Percentiles rank a stretch among this genome's conserved stretches.
Evolutionary conservation across 2,113 vertebrate species (phyloP).

Genomic region (Chionis minor): DNA sequence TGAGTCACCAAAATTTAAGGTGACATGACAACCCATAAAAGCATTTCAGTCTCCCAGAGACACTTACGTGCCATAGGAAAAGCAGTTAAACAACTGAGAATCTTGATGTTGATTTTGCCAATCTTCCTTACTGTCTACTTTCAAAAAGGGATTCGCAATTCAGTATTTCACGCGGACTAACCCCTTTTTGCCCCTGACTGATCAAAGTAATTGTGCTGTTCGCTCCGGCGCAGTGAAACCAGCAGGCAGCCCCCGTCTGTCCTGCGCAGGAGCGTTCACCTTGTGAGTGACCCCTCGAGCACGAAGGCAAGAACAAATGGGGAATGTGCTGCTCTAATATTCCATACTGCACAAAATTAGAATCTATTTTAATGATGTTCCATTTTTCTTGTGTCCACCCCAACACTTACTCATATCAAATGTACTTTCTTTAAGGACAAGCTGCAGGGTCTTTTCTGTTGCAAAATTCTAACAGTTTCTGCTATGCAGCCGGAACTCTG

Average conservation of each 20-base stretch:
- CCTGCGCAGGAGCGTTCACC: background rate
- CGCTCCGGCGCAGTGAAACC: accelerated
- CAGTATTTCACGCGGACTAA: background rate
- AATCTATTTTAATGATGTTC: background rate
- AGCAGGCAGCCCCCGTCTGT: background rate
- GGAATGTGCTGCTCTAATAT: background rate
- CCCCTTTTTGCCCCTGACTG: background rate
- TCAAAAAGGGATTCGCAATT: background rate
- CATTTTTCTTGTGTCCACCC: background rate
- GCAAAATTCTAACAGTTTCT: background rate
- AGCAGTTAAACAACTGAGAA: background rate
- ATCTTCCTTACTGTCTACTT: background rate
- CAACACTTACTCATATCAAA: background rate
- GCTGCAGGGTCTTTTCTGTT: background rate
- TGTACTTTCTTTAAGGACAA: background rate
- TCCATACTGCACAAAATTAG: background rate
- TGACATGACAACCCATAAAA: background rate
- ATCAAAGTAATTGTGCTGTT: background rate
- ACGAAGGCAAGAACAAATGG: background rate
- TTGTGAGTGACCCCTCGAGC: background rate
- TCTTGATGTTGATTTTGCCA: background rate
- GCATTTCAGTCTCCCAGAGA: background rate
- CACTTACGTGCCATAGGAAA: background rate
- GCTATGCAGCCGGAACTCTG: background rate
- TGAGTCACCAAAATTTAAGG: conserved; percentile 43